These are phyloP conservation scores for Coptodon rendalli DNA, from an alignment of 2,113 vertebrate genomes.

Conservation along the genomic window DNA sequence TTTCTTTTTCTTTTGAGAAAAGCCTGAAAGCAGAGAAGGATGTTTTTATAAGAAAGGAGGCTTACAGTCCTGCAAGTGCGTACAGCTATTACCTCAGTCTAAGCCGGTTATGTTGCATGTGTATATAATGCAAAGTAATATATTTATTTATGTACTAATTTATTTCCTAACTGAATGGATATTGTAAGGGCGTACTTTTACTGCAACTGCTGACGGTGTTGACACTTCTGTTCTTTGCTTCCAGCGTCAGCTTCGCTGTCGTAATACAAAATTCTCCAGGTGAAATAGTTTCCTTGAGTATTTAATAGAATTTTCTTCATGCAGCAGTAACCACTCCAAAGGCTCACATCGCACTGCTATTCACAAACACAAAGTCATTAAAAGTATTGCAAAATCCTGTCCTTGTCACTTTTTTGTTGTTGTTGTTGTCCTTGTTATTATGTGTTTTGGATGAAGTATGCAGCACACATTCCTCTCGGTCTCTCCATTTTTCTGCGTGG, in stretches of 20 bases:
- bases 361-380: slow-evolving; percentile 3
- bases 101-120: neutral
- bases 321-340: neutral
- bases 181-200: neutral
- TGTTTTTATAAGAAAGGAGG: neutral
- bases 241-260: neutral
- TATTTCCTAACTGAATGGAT: neutral
- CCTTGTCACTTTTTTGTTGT: neutral
- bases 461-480: neutral
- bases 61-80: neutral
- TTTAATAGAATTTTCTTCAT: neutral
- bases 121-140: neutral
- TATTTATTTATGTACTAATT: neutral
- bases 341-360: neutral
- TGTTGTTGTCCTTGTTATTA: neutral
- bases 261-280: neutral
- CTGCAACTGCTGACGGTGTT: neutral
- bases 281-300: neutral
- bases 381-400: neutral
- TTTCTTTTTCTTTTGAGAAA: neutral
- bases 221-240: neutral
- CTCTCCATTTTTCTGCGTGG: neutral
- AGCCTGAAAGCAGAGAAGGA: neutral
- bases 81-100: neutral
- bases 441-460: neutral